Percentiles rank a stretch among this genome's conserved stretches.
Conservation (phyloP, 2,888 invertebrate genomes). For the Deilephila elpenor region DNA sequence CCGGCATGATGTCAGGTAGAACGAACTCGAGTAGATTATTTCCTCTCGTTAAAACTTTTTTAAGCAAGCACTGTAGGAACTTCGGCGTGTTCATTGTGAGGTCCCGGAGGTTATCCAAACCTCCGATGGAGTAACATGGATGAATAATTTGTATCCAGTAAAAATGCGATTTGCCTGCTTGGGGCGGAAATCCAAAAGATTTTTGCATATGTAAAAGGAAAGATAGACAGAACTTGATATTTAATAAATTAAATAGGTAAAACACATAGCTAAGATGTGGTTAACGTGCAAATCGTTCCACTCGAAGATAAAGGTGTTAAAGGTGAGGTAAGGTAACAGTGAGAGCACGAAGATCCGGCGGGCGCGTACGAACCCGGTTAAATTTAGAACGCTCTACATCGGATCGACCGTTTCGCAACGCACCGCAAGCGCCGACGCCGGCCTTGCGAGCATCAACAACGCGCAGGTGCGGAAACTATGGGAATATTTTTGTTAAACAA, state of each 20-base stretch:
- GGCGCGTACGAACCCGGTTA: conserved; percentile 54
- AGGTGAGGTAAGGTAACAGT: conserved; percentile 37
- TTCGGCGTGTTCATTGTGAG: too few relatives aligned
- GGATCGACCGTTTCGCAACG: conserved; percentile 68
- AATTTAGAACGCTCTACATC: conserved; percentile 76
- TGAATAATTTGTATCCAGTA: too few relatives aligned
- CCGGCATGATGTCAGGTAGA: too few relatives aligned
- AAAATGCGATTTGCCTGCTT: too few relatives aligned
- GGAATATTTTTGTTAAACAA: conserved; percentile 36
- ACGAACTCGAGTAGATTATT: too few relatives aligned
- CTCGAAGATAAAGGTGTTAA: conserved; percentile 19
- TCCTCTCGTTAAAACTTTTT: too few relatives aligned
- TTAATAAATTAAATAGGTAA: not conserved
- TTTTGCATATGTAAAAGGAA: too few relatives aligned
- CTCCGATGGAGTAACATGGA: too few relatives aligned
- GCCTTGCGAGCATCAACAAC: conserved; percentile 61
- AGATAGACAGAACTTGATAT: not conserved
- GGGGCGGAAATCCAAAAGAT: too few relatives aligned
- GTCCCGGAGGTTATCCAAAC: too few relatives aligned
- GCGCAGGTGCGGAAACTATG: conserved; percentile 42
- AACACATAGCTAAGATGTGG: not conserved
- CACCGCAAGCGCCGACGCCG: conserved; percentile 56
- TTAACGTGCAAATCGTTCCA: not conserved
- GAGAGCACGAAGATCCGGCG: conserved; percentile 20
- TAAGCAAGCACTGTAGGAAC: too few relatives aligned